Conservation (phyloP, 2,113 vertebrate genomes). For the Megalops atlanticus region DNA sequence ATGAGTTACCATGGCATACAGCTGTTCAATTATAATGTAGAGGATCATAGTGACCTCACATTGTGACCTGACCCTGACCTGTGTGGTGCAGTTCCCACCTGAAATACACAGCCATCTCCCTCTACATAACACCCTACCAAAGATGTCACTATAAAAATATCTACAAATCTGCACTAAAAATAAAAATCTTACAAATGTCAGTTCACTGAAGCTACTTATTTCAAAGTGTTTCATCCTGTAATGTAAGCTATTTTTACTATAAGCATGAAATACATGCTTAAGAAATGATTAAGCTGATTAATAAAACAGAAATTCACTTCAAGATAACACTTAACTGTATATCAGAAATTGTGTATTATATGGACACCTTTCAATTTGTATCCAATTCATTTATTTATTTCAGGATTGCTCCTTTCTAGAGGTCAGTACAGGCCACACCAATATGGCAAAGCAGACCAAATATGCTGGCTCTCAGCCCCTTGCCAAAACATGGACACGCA, state of each 20-base stretch:
- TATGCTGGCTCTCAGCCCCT: slow-evolving; percentile 12
- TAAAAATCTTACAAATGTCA: not conserved
- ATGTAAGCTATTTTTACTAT: no score
- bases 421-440: no score
- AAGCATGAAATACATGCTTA: no score
- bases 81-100: not conserved
- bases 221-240: not conserved
- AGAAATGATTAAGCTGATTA: not conserved
- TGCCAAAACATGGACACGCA: slow-evolving; percentile 32
- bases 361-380: no score
- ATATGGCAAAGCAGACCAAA: not conserved
- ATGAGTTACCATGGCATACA: no score
- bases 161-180: not conserved
- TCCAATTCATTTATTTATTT: no score
- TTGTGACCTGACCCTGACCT: not conserved
- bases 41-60: not conserved
- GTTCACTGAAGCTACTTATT: not conserved
- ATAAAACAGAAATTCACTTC: no score
- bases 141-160: not conserved
- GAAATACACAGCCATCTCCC: not conserved
- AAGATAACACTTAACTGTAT: no score
- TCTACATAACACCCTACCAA: not conserved
- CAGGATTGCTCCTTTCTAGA: not conserved
- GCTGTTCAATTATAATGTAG: not conserved
- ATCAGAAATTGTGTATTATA: no score